These are phyloP conservation scores for Phoxinus phoxinus DNA, from an alignment of 2,113 vertebrate species.

Conservation along the genomic window DNA sequence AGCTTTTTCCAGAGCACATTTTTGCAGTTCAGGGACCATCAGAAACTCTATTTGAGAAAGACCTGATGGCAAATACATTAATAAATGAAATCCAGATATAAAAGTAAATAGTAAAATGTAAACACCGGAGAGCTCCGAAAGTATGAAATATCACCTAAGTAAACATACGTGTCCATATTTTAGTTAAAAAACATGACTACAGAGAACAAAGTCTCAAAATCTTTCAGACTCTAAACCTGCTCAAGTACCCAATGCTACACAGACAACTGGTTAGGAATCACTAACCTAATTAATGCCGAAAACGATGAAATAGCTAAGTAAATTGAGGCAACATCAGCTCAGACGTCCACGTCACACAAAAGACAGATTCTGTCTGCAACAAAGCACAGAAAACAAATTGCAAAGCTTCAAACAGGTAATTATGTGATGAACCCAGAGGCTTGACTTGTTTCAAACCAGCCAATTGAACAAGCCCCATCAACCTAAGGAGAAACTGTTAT, in stretches of 20 bases:
- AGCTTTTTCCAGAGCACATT: neutral
- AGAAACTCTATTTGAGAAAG: neutral
- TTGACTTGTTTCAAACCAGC: conserved; percentile 29
- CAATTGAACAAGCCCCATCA: neutral
- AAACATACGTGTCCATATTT: neutral
- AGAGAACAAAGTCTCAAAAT: neutral
- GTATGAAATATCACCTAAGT: neutral
- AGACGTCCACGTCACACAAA: neutral
- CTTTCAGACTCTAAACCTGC: neutral
- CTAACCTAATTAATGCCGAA: neutral
- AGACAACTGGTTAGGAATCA: neutral
- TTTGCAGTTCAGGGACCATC: neutral
- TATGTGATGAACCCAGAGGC: neutral
- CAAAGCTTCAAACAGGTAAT: neutral
- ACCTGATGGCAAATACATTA: neutral
- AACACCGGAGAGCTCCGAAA: neutral
- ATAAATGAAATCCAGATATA: neutral
- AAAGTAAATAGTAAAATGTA: neutral
- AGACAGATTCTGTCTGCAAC: neutral
- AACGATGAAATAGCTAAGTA: neutral
- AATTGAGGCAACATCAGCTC: neutral
- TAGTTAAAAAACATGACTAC: neutral
- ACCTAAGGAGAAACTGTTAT: neutral
- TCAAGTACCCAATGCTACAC: neutral
- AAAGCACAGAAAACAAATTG: neutral